Conservation (phyloP, 1,140 invertebrate species). For the Saccostrea echinata region DNA sequence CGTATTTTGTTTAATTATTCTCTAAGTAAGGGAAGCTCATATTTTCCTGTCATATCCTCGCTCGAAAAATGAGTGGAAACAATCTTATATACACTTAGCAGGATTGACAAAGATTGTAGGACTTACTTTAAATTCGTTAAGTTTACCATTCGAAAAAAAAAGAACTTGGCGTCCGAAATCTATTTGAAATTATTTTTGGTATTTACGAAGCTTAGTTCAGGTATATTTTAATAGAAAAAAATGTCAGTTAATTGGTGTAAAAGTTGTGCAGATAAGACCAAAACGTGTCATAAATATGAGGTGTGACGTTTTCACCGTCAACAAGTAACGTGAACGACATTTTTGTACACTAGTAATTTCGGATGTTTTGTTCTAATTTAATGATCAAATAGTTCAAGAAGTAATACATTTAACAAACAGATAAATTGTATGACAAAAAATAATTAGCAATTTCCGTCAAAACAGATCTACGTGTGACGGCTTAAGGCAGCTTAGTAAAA, state of each 20-base stretch:
- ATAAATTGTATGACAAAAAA: constrained; percentile 17
- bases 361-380: constrained; percentile 17
- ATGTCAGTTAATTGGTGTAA: constrained; percentile 12
- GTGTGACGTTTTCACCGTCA: not conserved
- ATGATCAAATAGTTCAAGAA: not conserved
- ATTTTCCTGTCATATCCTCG: too few species aligned
- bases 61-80: too few species aligned
- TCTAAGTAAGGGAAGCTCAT: too few species aligned
- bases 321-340: not conserved
- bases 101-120: not conserved
- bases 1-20: too few species aligned
- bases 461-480: not conserved
- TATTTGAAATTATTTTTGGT: not conserved
- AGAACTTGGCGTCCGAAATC: not conserved
- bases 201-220: not conserved
- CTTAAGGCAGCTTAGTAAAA: not conserved
- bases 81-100: not conserved
- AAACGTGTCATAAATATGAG: not conserved
- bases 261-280: not conserved
- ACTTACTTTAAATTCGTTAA: not conserved
- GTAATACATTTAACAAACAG: not conserved
- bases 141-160: not conserved
- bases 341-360: not conserved
- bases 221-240: not conserved
- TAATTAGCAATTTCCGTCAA: constrained; percentile 26